A percentile compares a stretch with the other conserved stretches of the same genome.
phyloP scores from a whole-genome alignment of 2,113 vertebrate genomes.

The Theristicus caerulescens region DNA sequence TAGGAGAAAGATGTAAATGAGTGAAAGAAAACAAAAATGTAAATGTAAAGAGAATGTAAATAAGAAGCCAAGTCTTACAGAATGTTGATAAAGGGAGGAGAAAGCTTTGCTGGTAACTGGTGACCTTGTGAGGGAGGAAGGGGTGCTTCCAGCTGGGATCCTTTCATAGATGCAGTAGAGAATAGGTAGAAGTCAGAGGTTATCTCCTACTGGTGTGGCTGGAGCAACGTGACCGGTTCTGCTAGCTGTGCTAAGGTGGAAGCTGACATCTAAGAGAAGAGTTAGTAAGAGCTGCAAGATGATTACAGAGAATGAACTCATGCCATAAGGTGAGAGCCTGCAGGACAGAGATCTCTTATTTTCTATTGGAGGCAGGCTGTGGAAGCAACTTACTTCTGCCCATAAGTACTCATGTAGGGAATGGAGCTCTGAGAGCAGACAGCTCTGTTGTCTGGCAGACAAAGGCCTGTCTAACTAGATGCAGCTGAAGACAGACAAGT shows the following conservation, averaged over 20 bases:
- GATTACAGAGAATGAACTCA: neutral
- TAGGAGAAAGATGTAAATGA: neutral
- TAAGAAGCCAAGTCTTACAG: neutral
- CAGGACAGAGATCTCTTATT: neutral
- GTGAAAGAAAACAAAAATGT: neutral
- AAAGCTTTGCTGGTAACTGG: neutral
- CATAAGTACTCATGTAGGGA: fast-evolving
- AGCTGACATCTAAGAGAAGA: neutral
- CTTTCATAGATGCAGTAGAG: neutral
- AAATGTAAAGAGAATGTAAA: neutral
- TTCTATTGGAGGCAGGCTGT: neutral
- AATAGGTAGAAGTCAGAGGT: neutral
- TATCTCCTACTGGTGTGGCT: neutral
- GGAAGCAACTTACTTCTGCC: neutral
- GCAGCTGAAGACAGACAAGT: neutral
- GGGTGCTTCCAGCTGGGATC: neutral
- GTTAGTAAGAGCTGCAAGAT: neutral
- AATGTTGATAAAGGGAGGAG: neutral
- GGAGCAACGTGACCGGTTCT: neutral
- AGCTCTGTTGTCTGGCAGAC: neutral
- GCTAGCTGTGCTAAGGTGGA: neutral
- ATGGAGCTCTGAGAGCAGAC: neutral
- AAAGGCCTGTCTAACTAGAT: neutral
- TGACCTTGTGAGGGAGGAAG: neutral
- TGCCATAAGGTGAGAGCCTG: neutral